These are phyloP conservation scores for Diadegma fenestrale DNA, from an alignment of 2,888 invertebrate genomes.

Conservation along the genomic window DNA sequence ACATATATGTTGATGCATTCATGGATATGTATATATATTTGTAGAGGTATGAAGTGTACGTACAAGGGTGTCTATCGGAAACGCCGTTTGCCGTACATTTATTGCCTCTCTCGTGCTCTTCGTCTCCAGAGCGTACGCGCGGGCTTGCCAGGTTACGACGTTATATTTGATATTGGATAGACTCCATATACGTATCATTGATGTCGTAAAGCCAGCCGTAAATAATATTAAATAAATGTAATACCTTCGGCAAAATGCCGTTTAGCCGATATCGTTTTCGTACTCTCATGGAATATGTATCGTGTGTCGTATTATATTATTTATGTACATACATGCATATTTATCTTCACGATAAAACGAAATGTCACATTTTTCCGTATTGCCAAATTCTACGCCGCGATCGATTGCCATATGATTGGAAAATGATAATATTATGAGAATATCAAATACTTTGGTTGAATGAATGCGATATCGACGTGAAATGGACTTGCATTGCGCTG, in stretches of 20 bases:
- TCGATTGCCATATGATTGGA: conserved; percentile 5
- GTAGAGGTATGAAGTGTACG: conserved; percentile 55
- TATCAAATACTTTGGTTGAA: neutral
- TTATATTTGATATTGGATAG: conserved; percentile 85
- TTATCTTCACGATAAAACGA: conserved; percentile 1
- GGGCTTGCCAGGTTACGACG: conserved; percentile 82
- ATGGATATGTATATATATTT: conserved; percentile 3
- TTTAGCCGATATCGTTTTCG: conserved; percentile 74
- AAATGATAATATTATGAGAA: neutral
- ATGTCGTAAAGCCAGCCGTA: conserved; percentile 83
- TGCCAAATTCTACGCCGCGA: neutral
- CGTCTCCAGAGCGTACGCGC: conserved; percentile 68
- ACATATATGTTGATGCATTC: neutral
- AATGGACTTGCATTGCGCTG: neutral
- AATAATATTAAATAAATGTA: conserved; percentile 85
- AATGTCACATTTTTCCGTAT: neutral
- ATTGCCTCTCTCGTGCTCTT: conserved; percentile 80
- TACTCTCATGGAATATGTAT: conserved; percentile 56
- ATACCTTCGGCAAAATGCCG: conserved; percentile 82
- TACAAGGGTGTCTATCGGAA: conserved; percentile 81
- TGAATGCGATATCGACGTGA: neutral
- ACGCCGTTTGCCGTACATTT: conserved; percentile 84
- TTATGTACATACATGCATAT: conserved; percentile 35
- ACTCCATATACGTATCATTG: conserved; percentile 84
- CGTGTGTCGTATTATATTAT: conserved; percentile 54